Conservation (phyloP, 1,140 invertebrate genomes). For the Zaprionus inermis region DNA sequence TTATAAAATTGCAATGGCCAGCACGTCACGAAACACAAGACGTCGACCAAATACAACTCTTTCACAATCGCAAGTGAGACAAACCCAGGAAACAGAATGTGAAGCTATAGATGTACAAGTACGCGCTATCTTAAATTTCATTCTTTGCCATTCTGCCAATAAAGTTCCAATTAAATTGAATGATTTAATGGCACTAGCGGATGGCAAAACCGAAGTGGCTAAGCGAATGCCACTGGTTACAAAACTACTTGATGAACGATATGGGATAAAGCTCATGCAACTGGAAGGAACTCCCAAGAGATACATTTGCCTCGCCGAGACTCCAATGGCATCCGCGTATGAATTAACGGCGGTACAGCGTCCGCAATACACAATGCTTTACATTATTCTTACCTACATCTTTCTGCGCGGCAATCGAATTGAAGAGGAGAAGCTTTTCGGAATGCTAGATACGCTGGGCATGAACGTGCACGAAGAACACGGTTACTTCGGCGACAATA, state of each 20-base stretch:
- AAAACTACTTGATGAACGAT: conserved; percentile 34
- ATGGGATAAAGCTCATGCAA: conserved; percentile 43
- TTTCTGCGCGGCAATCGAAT: conserved; percentile 53
- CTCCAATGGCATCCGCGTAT: conserved; percentile 44
- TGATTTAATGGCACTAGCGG: conserved; percentile 39
- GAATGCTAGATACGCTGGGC: conserved; percentile 48
- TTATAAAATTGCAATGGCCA: conserved; percentile 46
- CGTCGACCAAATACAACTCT: conserved; percentile 18
- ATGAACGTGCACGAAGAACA: conserved; percentile 65
- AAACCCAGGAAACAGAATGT: background rate
- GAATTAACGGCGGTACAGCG: conserved; percentile 57
- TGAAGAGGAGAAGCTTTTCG: conserved; percentile 57
- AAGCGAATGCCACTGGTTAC: conserved; percentile 43
- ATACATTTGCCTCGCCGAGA: conserved; percentile 54
- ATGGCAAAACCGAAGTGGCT: conserved; percentile 27
- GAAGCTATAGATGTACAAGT: conserved; percentile 43
- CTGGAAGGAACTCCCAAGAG: conserved; percentile 40
- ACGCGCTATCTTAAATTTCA: conserved; percentile 50
- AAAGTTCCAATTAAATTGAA: conserved; percentile 62
- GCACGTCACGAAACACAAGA: conserved; percentile 43
- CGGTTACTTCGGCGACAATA: conserved; percentile 59
- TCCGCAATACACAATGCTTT: conserved; percentile 53
- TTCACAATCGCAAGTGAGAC: conserved; percentile 14
- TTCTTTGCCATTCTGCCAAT: conserved; percentile 58
- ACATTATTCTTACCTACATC: conserved; percentile 67